phyloP scores from a whole-genome alignment of 2,797 vertebrate species.

The Dermochelys coriacea region DNA sequence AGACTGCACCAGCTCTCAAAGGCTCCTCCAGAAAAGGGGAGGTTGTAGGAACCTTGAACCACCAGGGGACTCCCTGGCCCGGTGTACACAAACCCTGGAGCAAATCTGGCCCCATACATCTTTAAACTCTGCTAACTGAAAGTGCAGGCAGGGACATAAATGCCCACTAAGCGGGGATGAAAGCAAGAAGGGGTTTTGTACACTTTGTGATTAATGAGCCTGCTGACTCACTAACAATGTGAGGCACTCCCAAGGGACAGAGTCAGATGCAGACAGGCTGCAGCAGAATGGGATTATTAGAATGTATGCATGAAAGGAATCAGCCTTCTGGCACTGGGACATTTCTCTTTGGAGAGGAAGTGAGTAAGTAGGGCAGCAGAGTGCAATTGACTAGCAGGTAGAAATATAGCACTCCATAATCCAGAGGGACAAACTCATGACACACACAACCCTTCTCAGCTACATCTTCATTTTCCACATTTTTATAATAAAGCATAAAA shows the following conservation, averaged over 20 bases:
- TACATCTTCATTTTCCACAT: neutral
- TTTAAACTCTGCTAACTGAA: neutral
- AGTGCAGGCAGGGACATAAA: neutral
- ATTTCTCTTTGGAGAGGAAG: neutral
- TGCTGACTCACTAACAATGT: neutral
- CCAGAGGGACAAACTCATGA: neutral
- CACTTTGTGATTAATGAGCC: neutral
- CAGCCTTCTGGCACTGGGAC: neutral
- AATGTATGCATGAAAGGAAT: too few species aligned
- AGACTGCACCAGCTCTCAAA: neutral
- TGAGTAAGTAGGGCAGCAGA: neutral
- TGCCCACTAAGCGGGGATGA: neutral
- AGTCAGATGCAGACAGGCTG: neutral
- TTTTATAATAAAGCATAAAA: neutral
- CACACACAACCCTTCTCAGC: neutral
- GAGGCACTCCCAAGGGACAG: neutral
- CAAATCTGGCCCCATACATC: neutral
- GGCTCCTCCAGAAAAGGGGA: neutral
- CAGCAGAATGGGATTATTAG: neutral
- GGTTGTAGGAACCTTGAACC: neutral
- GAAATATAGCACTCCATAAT: neutral
- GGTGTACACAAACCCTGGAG: neutral
- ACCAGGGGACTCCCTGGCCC: neutral
- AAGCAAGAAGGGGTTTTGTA: neutral
- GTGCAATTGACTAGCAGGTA: neutral